Evolutionary conservation across 2,888 invertebrate genomes (phyloP).

Genomic region (Acrocera orbiculus): DNA sequence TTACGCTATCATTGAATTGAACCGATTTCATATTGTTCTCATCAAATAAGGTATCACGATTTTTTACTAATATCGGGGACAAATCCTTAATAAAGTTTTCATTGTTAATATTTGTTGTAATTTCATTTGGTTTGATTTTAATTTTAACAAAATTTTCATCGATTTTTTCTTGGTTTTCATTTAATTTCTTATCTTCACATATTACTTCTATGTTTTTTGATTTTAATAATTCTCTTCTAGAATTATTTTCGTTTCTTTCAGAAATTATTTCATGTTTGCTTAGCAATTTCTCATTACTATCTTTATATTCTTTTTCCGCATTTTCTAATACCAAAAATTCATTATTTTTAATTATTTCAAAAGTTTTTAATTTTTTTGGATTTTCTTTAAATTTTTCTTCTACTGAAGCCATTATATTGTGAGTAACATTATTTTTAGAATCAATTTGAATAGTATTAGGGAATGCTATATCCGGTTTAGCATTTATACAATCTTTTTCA

Average conservation of each 20-base stretch:
- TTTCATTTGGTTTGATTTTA: no score
- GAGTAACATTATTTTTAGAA: neutral
- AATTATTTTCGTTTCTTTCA: no score
- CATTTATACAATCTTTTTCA: conserved; percentile 17
- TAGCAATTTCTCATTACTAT: neutral
- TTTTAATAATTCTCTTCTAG: no score
- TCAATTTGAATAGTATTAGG: neutral
- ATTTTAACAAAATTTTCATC: no score
- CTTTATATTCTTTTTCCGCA: neutral
- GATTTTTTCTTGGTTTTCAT: no score
- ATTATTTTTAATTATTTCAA: neutral
- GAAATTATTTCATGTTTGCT: neutral
- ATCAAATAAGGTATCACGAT: conserved; percentile 4
- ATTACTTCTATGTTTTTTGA: no score
- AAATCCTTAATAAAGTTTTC: no score
- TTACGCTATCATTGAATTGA: conserved; percentile 16
- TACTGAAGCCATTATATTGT: neutral
- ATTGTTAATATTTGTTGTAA: no score
- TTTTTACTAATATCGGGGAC: conserved; percentile 5
- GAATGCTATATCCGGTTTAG: conserved; percentile 17
- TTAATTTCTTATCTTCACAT: no score
- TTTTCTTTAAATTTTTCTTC: neutral
- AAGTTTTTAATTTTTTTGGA: neutral
- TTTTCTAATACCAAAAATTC: neutral
- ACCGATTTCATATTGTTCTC: conserved; percentile 16